A percentile compares a stretch with the other conserved stretches of the same genome.
Evolutionary conservation across 2,888 invertebrate species (phyloP).

Genomic region (Macrophya alboannulata): DNA sequence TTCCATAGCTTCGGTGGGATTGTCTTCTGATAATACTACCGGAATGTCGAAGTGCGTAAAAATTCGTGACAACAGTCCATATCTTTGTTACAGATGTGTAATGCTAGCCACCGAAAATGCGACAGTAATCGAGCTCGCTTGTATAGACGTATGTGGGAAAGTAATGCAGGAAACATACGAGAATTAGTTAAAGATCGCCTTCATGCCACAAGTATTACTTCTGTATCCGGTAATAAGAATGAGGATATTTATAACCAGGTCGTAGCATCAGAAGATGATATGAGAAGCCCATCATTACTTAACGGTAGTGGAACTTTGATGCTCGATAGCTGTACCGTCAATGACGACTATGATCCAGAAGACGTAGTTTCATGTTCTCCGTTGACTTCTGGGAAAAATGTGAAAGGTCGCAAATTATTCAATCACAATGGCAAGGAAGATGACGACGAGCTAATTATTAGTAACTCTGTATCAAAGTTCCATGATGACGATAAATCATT

Average conservation of each 20-base stretch:
- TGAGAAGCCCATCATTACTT: too few species aligned
- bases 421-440: background rate
- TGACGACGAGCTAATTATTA: too few species aligned
- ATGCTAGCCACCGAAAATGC: background rate
- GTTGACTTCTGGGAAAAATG: background rate
- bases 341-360: background rate
- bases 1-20: too few species aligned
- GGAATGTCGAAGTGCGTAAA: too few species aligned
- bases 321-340: too few species aligned
- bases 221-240: background rate
- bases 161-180: background rate
- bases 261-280: too few species aligned
- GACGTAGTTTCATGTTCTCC: background rate
- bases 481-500: background rate
- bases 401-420: background rate
- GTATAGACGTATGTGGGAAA: conserved; percentile 8
- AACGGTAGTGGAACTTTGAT: too few species aligned
- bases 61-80: too few species aligned
- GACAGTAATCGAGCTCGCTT: background rate
- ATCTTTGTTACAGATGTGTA: too few species aligned
- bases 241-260: background rate
- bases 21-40: too few species aligned
- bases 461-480: background rate
- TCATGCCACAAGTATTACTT: background rate
- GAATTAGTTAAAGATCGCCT: conserved; percentile 4